Base-by-base conservation (phyloP, 2,888 invertebrate species). In the Bursaphelenchus okinawaensis region DNA sequence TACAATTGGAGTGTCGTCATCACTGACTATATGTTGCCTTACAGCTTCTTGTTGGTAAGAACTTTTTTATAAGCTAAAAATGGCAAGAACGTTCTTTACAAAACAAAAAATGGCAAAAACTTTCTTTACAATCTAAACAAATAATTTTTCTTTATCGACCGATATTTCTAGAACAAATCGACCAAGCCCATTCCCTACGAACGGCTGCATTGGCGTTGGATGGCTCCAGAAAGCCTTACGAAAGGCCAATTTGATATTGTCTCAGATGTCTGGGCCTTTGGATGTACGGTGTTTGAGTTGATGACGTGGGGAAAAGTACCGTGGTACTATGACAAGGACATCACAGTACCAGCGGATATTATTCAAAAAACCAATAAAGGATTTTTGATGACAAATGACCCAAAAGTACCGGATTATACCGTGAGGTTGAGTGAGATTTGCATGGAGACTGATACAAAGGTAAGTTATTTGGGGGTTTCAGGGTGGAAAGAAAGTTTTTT, bases 1-100 rank as follows among this genome's bases (percentile, higher is more conserved):
- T 19, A 57, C 0, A 28, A 26, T 20, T 24, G 27, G 6, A 58
- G 58, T 24, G 26, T 62, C 26, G 31, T 56, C 23, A 26, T 62
- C 22, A 62, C 62, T 4, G 62, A 62, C 23, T 62, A 55, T 27
- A 55, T 62, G 62, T 20, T 62, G 29, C 62, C 62, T 16, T 55
- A 29, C 28, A 54, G 28, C 59, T 57, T 40, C n/a, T 40, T 40
- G 40, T 12, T 40, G 40, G 40, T 40, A 6, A 4, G 40, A 40
- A 24, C 12, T 27, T 54, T 22, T 28, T 20, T 22, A 6, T 54
- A n/a, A 3, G 56, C 3, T 3, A 1, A 40, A 40, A 40, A 40
- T 40, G 40, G 40, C n/a, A n/a, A n/a, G n/a, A n/a, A n/a, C n/a
- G n/a, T n/a, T n/a, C n/a, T n/a, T n/a, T n/a, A n/a, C n/a, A n/a